Evolutionary conservation across 2,888 invertebrate genomes (phyloP).

Genomic region (Microctonus hyperodae): DNA sequence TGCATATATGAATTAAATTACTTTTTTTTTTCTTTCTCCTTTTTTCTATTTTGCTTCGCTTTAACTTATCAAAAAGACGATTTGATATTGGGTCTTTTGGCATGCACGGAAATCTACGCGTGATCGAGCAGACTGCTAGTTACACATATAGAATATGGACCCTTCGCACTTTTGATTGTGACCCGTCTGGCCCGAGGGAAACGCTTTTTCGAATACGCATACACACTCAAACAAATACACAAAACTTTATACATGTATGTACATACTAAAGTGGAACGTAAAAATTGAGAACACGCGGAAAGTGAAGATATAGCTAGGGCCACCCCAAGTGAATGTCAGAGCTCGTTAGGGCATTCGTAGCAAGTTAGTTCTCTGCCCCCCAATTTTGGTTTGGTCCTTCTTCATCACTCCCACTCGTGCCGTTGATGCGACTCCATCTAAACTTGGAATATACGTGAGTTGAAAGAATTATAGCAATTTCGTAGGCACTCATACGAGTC

Average conservation of each 20-base stretch:
- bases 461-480: conserved; percentile 59
- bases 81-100: not conserved
- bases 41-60: not conserved
- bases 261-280: not conserved
- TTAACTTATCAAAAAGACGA: not conserved
- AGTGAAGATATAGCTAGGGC: conserved; percentile 28
- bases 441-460: conserved; percentile 50
- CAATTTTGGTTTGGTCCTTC: not conserved
- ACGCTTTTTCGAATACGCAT: not conserved
- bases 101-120: not conserved
- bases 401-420: not conserved
- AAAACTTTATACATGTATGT: not conserved
- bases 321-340: conserved; percentile 55
- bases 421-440: conserved; percentile 6
- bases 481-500: conserved; percentile 40
- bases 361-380: conserved; percentile 43
- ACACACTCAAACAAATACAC: not conserved
- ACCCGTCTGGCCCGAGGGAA: conserved; percentile 21
- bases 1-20: no score
- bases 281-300: conserved; percentile 20
- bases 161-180: conserved; percentile 17
- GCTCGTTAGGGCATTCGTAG: conserved; percentile 55
- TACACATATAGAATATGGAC: conserved; percentile 19
- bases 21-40: no score
- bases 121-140: conserved; percentile 3